phyloP scores from a whole-genome alignment of 2,888 invertebrate genomes.

The Tetramorium bicarinatum region DNA sequence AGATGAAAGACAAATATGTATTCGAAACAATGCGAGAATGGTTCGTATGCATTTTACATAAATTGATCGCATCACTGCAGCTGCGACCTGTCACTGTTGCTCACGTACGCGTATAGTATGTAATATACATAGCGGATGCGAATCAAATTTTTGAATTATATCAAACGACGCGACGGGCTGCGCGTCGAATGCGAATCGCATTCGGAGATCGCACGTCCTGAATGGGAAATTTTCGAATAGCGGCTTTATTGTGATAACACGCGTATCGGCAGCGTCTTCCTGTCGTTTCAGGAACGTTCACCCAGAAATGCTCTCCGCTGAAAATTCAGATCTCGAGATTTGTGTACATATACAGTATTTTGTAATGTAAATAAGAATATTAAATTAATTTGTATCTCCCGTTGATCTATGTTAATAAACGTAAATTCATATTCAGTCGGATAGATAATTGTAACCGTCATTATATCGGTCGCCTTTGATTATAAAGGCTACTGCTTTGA shows the following conservation, averaged over 20 bases:
- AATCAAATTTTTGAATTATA: slow-evolving; percentile 38
- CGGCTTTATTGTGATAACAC: slow-evolving; percentile 18
- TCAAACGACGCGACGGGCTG: neutral
- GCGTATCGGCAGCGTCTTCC: neutral
- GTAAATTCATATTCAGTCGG: neutral
- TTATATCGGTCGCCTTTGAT: neutral
- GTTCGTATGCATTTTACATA: slow-evolving; percentile 10
- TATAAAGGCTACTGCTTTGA: neutral
- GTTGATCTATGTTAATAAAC: slow-evolving; percentile 39
- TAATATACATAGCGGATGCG: slow-evolving; percentile 23
- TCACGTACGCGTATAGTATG: neutral
- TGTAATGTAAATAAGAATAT: slow-evolving; percentile 35
- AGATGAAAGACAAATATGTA: slow-evolving; percentile 19
- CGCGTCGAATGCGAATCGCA: slow-evolving; percentile 10
- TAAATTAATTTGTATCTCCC: slow-evolving; percentile 29
- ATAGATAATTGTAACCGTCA: slow-evolving; percentile 4
- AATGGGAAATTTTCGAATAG: neutral
- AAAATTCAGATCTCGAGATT: slow-evolving; percentile 31
- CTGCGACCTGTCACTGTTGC: slow-evolving; percentile 9
- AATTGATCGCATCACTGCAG: neutral
- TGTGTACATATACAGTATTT: slow-evolving; percentile 24
- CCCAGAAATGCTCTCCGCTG: neutral
- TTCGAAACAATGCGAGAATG: slow-evolving; percentile 3
- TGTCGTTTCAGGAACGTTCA: neutral
- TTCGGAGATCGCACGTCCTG: neutral